phyloP scores from a whole-genome alignment of 2,113 vertebrate species.

The Danionella cerebrum region DNA sequence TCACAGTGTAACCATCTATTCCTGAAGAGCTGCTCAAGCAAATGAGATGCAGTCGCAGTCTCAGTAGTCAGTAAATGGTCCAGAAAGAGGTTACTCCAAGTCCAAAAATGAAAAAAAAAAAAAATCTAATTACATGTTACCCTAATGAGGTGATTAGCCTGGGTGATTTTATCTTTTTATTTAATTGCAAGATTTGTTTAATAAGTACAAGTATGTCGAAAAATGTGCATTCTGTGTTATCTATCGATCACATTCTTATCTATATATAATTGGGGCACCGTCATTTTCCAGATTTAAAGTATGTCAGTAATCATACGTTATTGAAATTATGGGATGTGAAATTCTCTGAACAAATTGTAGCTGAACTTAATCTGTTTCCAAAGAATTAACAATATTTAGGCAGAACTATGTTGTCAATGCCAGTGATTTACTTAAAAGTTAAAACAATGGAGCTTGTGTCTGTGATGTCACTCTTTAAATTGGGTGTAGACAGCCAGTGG shows the following conservation, averaged over 20 bases:
- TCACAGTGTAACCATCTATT: constrained; percentile 62
- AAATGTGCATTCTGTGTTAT: neutral
- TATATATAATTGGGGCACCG: neutral
- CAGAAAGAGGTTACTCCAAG: neutral
- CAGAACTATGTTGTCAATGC: no score
- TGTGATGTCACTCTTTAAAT: no score
- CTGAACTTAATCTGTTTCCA: no score
- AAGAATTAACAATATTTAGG: no score
- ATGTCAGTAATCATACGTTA: no score
- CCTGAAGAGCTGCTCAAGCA: constrained; percentile 52
- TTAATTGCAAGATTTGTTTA: neutral
- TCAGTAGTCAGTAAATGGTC: constrained; percentile 16
- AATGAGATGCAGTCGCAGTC: constrained; percentile 45
- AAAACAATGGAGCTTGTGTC: no score
- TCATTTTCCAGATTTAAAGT: no score
- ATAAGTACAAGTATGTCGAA: neutral
- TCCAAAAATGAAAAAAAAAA: neutral
- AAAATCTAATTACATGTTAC: neutral
- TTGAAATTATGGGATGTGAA: no score
- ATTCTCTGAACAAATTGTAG: no score
- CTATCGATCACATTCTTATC: neutral
- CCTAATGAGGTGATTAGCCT: neutral
- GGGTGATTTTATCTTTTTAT: neutral
- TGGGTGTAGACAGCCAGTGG: no score
- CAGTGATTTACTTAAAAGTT: no score